A percentile compares a stretch with the other conserved stretches of the same genome.
phyloP scores from a whole-genome alignment of 1,140 invertebrate species.

The Drosophila teissieri region DNA sequence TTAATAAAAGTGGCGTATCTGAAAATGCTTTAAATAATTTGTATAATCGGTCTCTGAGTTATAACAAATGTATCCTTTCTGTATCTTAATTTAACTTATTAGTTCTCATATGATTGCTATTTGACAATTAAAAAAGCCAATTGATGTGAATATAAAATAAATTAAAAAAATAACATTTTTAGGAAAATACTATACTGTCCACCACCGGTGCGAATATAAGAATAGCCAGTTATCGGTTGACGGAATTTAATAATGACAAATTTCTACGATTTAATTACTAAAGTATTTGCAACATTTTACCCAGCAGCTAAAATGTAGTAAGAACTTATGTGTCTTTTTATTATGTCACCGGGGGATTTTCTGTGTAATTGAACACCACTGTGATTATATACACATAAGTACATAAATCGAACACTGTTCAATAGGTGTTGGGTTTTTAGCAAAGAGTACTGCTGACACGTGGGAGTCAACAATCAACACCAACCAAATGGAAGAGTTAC shows the following conservation, averaged over 20 bases:
- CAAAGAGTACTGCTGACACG: constrained; percentile 29
- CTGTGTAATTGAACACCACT: constrained; percentile 35
- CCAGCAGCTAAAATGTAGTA: constrained; percentile 71
- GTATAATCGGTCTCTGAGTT: too few relatives aligned
- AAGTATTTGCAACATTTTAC: constrained; percentile 72
- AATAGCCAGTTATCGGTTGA: constrained; percentile 18
- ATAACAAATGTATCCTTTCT: too few relatives aligned
- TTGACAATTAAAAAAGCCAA: constrained; percentile 1
- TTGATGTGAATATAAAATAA: background rate
- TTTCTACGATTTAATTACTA: constrained; percentile 24
- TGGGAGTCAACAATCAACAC: constrained; percentile 59
- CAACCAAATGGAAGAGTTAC: constrained; percentile 36
- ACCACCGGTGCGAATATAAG: constrained; percentile 54
- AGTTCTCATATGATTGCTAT: constrained; percentile 27
- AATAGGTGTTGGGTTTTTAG: constrained; percentile 12
- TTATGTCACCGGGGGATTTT: constrained; percentile 34
- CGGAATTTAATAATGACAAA: constrained; percentile 20
- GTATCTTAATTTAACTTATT: constrained; percentile 14
- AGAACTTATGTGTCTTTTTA: constrained; percentile 46
- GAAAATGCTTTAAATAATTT: background rate
- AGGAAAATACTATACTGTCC: constrained; percentile 38
- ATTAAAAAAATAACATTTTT: constrained; percentile 1
- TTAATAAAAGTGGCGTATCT: background rate
- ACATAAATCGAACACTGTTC: constrained; percentile 17
- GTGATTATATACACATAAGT: background rate